These are phyloP conservation scores for Orycteropus afer DNA, from an alignment of 2,113 vertebrate genomes.

Conservation along the genomic window DNA sequence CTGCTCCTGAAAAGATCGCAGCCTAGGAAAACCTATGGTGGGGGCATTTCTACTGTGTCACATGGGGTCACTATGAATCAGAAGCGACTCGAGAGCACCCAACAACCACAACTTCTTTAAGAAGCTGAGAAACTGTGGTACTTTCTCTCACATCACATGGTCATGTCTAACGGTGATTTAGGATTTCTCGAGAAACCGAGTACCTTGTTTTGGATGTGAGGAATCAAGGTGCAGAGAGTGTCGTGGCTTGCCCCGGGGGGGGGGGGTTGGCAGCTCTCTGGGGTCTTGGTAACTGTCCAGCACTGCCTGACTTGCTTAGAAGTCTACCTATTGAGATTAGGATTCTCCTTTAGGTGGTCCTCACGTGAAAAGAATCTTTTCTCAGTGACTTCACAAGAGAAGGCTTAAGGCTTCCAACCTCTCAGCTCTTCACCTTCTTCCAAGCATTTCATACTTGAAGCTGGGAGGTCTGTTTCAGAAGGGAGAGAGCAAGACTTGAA, in stretches of 20 bases:
- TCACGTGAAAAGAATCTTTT: not conserved
- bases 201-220: not conserved
- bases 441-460: not conserved
- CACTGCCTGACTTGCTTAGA: not conserved
- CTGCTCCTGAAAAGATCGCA: no score
- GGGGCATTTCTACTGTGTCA: no score
- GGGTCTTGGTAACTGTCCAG: not conserved
- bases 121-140: not conserved
- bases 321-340: not conserved
- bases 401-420: not conserved
- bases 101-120: no score
- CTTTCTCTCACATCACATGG: slow-evolving; percentile 5
- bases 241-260: not conserved
- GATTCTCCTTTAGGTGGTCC: not conserved
- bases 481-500: not conserved
- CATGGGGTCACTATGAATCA: no score
- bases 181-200: not conserved
- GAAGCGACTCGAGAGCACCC: no score
- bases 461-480: not conserved
- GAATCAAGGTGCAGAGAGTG: not conserved
- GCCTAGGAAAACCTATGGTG: no score
- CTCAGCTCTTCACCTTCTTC: not conserved
- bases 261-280: not conserved
- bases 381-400: not conserved
- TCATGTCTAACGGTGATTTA: not conserved